phyloP scores from a whole-genome alignment of 2,888 invertebrate genomes.

The Lumbricus terrestris region DNA sequence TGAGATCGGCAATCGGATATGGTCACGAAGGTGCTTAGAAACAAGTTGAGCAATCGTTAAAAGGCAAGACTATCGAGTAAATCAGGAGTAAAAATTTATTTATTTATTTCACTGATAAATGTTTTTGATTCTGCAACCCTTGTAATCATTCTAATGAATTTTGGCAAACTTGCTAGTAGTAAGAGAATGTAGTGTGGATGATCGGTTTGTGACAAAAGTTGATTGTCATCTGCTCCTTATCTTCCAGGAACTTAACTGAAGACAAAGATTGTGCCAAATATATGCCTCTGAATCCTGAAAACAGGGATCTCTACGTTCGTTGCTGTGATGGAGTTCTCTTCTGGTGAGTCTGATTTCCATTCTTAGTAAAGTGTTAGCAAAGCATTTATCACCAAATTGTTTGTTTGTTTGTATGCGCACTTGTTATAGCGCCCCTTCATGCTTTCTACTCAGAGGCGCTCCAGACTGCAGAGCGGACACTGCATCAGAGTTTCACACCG shows the following conservation, averaged over 20 bases:
- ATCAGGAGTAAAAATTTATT: not conserved
- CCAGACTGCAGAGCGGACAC: too few relatives aligned
- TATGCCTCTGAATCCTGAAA: constrained; percentile 87
- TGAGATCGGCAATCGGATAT: too few relatives aligned
- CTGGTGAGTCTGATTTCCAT: constrained; percentile 67
- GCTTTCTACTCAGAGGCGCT: too few relatives aligned
- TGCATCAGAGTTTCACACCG: too few relatives aligned
- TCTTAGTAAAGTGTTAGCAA: too few relatives aligned
- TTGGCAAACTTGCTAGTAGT: too few relatives aligned
- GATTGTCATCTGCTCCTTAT: not conserved
- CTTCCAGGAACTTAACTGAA: constrained; percentile 66
- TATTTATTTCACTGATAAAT: not conserved
- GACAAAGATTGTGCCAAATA: constrained; percentile 82
- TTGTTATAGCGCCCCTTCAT: too few relatives aligned
- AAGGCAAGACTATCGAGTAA: not conserved
- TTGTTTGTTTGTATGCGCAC: too few relatives aligned
- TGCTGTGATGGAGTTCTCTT: constrained; percentile 92
- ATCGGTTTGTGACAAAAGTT: not conserved
- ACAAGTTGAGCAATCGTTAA: too few relatives aligned
- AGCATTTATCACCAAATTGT: too few relatives aligned
- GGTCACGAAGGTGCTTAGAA: too few relatives aligned
- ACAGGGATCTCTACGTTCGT: constrained; percentile 85
- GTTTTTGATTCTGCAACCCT: not conserved
- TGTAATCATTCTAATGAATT: too few relatives aligned
- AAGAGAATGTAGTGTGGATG: not conserved